Conservation (phyloP, 1,140 invertebrate genomes). For the Amphibalanus amphitrite region DNA sequence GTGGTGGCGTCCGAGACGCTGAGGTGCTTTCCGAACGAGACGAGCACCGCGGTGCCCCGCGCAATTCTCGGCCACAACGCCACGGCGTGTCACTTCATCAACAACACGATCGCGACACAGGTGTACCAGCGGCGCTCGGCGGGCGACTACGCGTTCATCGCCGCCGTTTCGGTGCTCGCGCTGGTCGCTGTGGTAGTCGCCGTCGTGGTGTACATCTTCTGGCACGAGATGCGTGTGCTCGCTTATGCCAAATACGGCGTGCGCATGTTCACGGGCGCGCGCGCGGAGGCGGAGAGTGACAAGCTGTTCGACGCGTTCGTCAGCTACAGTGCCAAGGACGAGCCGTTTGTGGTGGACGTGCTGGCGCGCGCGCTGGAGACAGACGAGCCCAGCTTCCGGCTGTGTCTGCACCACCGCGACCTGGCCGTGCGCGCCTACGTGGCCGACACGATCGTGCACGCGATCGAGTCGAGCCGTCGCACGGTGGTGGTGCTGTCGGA, state of each 20-base stretch:
- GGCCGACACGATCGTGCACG: slow-evolving; percentile 42
- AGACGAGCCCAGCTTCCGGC: slow-evolving; percentile 38
- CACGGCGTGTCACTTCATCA: slow-evolving; percentile 12
- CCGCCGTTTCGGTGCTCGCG: slow-evolving; percentile 45
- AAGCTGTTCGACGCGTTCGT: slow-evolving; percentile 85
- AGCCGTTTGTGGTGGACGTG: slow-evolving; percentile 66
- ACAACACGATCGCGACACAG: slow-evolving; percentile 9
- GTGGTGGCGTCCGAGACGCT: slow-evolving; percentile 32
- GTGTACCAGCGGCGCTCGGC: slow-evolving; percentile 2
- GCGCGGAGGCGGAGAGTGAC: slow-evolving; percentile 29
- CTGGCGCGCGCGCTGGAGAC: slow-evolving; percentile 69
- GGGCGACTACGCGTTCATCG: slow-evolving; percentile 38
- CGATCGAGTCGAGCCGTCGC: slow-evolving; percentile 38
- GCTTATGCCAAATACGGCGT: slow-evolving; percentile 33
- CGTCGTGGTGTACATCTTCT: slow-evolving; percentile 58
- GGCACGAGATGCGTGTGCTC: slow-evolving; percentile 30
- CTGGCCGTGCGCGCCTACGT: slow-evolving; percentile 44
- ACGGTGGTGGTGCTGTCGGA: slow-evolving; percentile 82
- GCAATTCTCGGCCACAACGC: slow-evolving; percentile 39
- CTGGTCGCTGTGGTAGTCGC: slow-evolving; percentile 40
- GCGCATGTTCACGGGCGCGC: slow-evolving; percentile 40
- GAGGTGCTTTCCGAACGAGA: slow-evolving; percentile 37
- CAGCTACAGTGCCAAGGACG: slow-evolving; percentile 79
- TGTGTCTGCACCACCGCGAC: slow-evolving; percentile 29
- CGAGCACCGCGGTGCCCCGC: slow-evolving; percentile 58